Evolutionary conservation across 2,797 vertebrate species (phyloP), one percentile per base, ranked within the genome.

Genomic region (Brotula barbata): DNA sequence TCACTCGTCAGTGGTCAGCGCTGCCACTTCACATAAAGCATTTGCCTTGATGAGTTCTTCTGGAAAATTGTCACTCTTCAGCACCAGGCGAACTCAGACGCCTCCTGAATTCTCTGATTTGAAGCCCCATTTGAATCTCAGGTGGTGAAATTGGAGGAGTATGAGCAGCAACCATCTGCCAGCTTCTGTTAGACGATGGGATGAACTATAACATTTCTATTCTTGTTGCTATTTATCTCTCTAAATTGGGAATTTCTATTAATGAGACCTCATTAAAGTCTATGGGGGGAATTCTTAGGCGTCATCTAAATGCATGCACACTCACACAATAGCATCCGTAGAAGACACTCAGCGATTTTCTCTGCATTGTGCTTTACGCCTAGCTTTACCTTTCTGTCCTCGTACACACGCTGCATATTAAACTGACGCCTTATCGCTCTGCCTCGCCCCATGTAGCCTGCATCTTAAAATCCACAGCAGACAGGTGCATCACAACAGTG

Each of bases 381-480:
- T 13, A 21, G 21, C n/a, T 36, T 36, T 36, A 14, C 28, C n/a
- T 16, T 9, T 16, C 25, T 49, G 2, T 17, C 14, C 28, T 21
- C 7, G 21, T 12, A 19, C 8, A 22, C 55, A 34, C 41, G 23
- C 42, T 56, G 53, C 59, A 75, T 69, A 79, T 64, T 64, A 72
- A 80, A 69, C 28, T 11, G 52, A 72, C 40, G 59, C 37, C 73
- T 59, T 46, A 58, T 68, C 69, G 66, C n/a, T 51, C 48, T 45
- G 61, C 66, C 61, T 72, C 31, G 22, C 71, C 69, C 54, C 45
- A 23, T 53, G 46, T 54, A 58, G 17, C 37, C 78, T 65, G 72
- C 63, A 75, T 77, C 58, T 70, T 71, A 80, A 80, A 64, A 58
- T 45, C 59, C 47, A 47, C 56, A 33, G 49, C 25, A 71, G 58